Percentiles rank a stretch among this genome's conserved stretches.
Conservation (phyloP, 2,113 vertebrate genomes). For the Polypterus bichir region DNA sequence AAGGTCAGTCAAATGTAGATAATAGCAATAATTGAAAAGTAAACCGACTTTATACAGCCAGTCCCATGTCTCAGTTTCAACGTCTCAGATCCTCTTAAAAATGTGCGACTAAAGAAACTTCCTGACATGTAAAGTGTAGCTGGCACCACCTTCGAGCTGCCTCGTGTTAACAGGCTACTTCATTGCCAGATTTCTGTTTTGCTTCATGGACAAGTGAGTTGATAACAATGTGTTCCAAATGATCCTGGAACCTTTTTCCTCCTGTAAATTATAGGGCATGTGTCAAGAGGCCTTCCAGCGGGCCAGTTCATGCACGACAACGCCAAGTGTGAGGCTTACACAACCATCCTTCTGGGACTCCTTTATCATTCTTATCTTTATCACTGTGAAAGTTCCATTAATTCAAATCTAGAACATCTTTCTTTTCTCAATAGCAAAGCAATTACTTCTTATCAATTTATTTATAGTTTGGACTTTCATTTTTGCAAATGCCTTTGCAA, state of each 20-base stretch:
- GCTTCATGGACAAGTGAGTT: background rate
- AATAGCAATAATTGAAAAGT: no score
- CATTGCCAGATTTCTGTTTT: conserved; percentile 11
- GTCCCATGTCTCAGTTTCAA: no score
- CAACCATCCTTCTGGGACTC: background rate
- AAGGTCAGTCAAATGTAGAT: no score
- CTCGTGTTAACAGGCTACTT: background rate
- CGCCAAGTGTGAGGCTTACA: background rate
- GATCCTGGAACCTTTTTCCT: background rate
- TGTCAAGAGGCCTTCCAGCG: background rate
- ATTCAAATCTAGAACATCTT: background rate
- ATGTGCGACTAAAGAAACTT: no score
- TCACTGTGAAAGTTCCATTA: background rate
- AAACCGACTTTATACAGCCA: no score
- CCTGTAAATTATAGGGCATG: background rate
- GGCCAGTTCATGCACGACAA: no score
- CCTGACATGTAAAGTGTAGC: no score
- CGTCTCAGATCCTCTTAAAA: no score
- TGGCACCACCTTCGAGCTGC: no score
- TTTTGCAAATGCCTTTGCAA: background rate
- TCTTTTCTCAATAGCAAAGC: conserved; percentile 9
- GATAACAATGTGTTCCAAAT: conserved; percentile 6
- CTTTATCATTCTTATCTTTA: background rate
- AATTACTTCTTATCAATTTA: background rate
- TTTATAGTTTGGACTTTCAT: background rate